Conservation (phyloP, 2,888 invertebrate species). For the Ischnura elegans region DNA sequence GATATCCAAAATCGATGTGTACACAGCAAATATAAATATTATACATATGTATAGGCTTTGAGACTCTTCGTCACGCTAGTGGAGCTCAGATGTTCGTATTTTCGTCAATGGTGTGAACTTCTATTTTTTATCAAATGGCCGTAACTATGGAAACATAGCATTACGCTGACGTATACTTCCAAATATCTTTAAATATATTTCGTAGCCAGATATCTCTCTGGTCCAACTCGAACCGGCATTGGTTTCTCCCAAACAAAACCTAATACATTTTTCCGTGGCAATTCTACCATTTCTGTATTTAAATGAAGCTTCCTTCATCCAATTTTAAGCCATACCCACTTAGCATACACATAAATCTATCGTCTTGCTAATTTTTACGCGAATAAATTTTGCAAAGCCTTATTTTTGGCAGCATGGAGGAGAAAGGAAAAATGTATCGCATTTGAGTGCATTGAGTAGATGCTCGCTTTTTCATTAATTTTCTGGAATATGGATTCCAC, state of each 20-base stretch:
- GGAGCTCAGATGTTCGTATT: constrained; percentile 26
- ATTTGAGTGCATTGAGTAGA: neutral
- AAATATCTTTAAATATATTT: neutral
- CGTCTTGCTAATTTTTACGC: neutral
- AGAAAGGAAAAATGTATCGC: neutral
- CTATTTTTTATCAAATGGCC: constrained; percentile 23
- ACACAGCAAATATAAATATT: neutral
- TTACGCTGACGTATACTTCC: neutral
- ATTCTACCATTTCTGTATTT: neutral
- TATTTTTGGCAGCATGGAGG: neutral
- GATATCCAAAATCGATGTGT: neutral
- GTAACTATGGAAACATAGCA: constrained; percentile 1
- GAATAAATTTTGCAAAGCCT: neutral
- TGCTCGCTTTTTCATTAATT: neutral
- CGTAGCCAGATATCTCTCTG: neutral
- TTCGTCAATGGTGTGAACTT: constrained; percentile 12
- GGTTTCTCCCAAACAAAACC: neutral
- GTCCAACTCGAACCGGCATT: neutral
- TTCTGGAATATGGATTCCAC: neutral
- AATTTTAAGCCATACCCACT: neutral
- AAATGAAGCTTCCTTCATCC: neutral
- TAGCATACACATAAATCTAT: neutral
- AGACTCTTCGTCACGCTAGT: neutral
- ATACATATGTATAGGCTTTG: neutral
- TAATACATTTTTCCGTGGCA: neutral